Conservation (phyloP, 2,113 vertebrate species). For the Cichladusa arquata region DNA sequence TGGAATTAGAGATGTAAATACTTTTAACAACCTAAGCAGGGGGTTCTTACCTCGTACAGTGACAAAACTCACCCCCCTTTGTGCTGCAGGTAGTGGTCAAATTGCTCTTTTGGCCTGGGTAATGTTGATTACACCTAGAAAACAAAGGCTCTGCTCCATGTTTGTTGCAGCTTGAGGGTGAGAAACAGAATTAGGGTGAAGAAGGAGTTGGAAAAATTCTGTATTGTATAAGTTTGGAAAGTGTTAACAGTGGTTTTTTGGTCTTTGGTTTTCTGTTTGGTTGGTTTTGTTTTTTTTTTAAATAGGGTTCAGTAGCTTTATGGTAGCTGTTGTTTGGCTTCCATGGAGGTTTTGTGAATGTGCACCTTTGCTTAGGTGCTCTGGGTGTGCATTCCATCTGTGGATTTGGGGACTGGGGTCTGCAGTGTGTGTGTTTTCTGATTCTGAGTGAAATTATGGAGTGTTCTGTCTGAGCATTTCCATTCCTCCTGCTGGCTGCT, state of each 20-base stretch:
- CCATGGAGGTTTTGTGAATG: not conserved
- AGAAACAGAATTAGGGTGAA: not conserved
- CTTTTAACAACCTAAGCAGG: not conserved
- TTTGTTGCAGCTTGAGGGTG: not conserved
- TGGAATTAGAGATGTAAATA: not conserved
- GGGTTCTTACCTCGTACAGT: not conserved
- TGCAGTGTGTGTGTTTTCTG: not conserved
- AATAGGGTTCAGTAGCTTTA: not conserved
- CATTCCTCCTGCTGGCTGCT: not conserved
- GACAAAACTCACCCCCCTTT: not conserved
- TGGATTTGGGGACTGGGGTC: not conserved
- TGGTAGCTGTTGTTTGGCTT: not conserved
- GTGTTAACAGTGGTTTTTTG: not conserved
- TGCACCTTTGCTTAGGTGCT: not conserved
- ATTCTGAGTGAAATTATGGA: not conserved
- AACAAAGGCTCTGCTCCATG: not conserved
- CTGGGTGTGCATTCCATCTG: not conserved
- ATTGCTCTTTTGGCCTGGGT: not conserved
- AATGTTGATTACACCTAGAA: accelerated
- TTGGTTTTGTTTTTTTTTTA: not conserved
- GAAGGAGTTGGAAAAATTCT: not conserved
- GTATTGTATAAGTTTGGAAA: not conserved
- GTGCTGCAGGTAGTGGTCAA: not conserved
- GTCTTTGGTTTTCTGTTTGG: not conserved
- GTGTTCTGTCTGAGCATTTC: not conserved